Evolutionary conservation across 1,140 invertebrate species (phyloP), one percentile per base, ranked within the genome.

Genomic region (Achatina immaculata): DNA sequence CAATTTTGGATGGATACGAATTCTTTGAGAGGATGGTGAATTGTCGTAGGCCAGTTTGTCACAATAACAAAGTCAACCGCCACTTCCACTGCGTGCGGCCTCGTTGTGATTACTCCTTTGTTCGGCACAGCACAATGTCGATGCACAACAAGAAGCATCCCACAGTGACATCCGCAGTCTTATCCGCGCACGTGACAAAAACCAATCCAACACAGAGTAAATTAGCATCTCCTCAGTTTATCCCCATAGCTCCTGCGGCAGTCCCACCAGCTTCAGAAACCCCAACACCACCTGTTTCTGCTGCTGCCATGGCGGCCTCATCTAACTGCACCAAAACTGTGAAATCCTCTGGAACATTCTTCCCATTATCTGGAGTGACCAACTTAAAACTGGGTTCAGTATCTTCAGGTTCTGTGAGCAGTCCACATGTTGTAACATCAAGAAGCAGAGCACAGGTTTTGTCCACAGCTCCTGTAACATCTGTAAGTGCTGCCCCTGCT

Each of bases 301-400:
- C 28, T 19, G 1, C 19, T 9, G 4, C 76, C 43, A 42, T n/a
- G 14, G 42, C 28, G 14, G 1, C 58, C 7, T 71, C 78, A 24
- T 11, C 68, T 9, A 68, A 45, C 43, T 36, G 4, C 24, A 36
- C 1, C 40, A 87, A 87, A 73, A 86, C 74, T 43, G 95, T 97
- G 92, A 97, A 96, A 94, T 95, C 96, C 91, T 94, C 95, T 88
- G 96, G 96, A 91, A 97, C 96, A 91, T 97, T 96, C 93, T 97
- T 96, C 93, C 96, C 96, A 87, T 94, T 96, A 85, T 96, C 95
- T 40, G 66, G 68, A 34, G 9, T 73, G 21, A 38, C 80, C 16
- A 43, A 45, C n/a, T 45, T 31, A 36, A 48, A 76, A n/a, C 1
- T 68, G 36, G 58, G 21, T 28, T 43, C 71, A 24, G 3, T 77